These are phyloP conservation scores for Marronus borbonicus DNA, from an alignment of 2,888 invertebrate genomes.

Conservation along the genomic window DNA sequence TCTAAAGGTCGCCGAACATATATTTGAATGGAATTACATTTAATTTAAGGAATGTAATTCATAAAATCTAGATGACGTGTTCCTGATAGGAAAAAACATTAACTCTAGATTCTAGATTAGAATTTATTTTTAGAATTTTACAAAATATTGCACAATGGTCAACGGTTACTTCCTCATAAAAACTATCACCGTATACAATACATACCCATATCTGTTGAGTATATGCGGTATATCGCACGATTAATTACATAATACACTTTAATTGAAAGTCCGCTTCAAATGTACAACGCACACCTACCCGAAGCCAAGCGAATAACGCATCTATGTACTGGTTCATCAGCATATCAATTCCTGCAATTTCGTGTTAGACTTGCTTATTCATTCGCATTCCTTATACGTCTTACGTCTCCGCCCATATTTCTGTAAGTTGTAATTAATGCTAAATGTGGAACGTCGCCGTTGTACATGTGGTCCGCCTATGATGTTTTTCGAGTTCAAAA, in stretches of 20 bases:
- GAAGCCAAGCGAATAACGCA: neutral
- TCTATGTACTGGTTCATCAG: neutral
- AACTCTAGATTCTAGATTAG: neutral
- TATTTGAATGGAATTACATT: neutral
- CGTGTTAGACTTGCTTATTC: too few relatives aligned
- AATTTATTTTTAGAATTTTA: neutral
- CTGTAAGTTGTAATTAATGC: conserved; percentile 6
- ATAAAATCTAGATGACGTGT: too few relatives aligned
- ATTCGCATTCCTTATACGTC: neutral
- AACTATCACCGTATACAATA: neutral
- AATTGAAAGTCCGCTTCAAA: neutral
- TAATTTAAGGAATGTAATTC: neutral
- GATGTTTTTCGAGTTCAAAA: conserved; percentile 14
- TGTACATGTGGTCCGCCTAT: conserved; percentile 20
- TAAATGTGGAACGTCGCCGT: neutral
- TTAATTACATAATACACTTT: neutral
- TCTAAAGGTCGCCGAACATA: too few relatives aligned
- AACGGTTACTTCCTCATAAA: neutral
- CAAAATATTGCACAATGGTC: conserved; percentile 3
- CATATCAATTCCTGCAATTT: neutral
- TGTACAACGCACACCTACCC: neutral
- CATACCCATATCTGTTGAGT: neutral
- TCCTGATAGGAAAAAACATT: neutral
- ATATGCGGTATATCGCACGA: neutral
- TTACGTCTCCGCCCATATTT: neutral